phyloP scores from a whole-genome alignment of 2,113 vertebrate species.

The Apodemus speciosus region DNA sequence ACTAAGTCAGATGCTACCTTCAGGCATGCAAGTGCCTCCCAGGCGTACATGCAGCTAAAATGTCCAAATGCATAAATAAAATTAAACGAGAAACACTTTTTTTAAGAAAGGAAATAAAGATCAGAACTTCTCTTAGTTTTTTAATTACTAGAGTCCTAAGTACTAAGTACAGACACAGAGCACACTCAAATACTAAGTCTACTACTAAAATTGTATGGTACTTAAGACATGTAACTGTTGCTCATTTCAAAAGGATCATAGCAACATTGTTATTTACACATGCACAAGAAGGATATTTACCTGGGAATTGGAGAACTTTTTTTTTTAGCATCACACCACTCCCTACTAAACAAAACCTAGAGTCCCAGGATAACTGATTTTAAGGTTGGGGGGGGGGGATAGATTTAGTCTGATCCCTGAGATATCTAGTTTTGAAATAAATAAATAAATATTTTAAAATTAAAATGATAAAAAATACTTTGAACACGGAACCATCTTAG shows the following conservation, averaged over 20 bases:
- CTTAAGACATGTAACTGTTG: not conserved
- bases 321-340: not conserved
- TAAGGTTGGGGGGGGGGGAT: not conserved
- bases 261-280: not conserved
- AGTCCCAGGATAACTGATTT: constrained; percentile 6
- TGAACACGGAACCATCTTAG: not conserved
- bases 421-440: not conserved
- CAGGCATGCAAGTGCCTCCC: not conserved
- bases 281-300: not conserved
- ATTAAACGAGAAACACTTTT: not conserved
- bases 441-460: not conserved
- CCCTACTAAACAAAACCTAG: not conserved
- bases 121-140: not conserved
- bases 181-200: not conserved
- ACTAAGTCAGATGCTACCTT: not conserved
- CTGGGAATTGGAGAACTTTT: not conserved
- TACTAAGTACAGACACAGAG: not conserved
- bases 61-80: not conserved
- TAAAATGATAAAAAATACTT: not conserved
- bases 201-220: not conserved
- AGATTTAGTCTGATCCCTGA: not conserved
- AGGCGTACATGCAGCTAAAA: not conserved
- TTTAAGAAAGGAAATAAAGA: not conserved
- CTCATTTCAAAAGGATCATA: not conserved
- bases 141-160: not conserved